Conservation (phyloP, 2,797 vertebrate species). For the Onychomys arenicola region DNA sequence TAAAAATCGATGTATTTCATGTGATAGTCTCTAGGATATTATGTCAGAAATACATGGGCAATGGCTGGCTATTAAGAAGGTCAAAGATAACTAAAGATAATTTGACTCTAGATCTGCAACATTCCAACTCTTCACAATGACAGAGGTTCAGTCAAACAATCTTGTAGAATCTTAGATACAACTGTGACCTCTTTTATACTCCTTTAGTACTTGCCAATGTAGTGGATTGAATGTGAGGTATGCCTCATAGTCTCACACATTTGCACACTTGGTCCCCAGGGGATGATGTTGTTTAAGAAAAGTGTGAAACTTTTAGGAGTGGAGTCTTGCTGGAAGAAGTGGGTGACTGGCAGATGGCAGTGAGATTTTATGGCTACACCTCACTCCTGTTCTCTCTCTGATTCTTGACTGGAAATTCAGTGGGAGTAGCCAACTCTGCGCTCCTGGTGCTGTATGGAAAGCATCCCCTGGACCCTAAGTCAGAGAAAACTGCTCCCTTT, state of each 20-base stretch:
- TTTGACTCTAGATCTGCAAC: neutral
- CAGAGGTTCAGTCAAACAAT: neutral
- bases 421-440: neutral
- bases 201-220: neutral
- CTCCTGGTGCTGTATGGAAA: too few species aligned
- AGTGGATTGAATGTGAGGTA: neutral
- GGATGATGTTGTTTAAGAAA: neutral
- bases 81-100: neutral
- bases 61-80: neutral
- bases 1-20: neutral
- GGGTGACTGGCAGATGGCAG: neutral
- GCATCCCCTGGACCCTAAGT: neutral
- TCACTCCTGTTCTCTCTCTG: neutral
- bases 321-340: neutral
- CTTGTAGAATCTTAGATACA: neutral
- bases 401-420: neutral
- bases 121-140: neutral
- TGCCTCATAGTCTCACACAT: neutral
- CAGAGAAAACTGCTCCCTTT: neutral
- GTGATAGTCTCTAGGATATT: neutral
- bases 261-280: neutral
- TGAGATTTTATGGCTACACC: neutral
- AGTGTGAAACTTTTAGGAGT: neutral
- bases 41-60: neutral
- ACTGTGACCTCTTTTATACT: neutral